A percentile compares a stretch with the other conserved stretches of the same genome.
Evolutionary conservation across 2,113 vertebrate species (phyloP).

Genomic region (Sinocyclocheilus grahami): DNA sequence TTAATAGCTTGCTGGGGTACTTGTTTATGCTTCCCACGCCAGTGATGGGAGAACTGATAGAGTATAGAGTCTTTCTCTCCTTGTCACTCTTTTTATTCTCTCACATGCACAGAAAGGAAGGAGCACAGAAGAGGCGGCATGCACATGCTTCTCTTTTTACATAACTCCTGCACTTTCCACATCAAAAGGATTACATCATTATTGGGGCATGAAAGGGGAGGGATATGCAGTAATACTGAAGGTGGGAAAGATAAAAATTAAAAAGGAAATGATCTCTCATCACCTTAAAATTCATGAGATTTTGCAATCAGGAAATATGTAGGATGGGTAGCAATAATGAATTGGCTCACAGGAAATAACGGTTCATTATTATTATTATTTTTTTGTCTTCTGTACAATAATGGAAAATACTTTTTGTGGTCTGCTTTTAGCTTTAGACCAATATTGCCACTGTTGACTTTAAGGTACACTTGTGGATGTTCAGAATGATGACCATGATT

Average conservation of each 20-base stretch:
- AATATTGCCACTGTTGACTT: neutral
- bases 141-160: conserved; percentile 37
- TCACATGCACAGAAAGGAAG: neutral
- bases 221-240: neutral
- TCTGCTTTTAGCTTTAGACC: neutral
- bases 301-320: neutral
- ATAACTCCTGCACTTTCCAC: conserved; percentile 57
- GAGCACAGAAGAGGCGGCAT: neutral
- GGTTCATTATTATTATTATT: neutral
- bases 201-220: conserved; percentile 33
- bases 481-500: neutral
- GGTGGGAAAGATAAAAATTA: conserved; percentile 5
- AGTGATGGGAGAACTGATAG: neutral
- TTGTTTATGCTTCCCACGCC: neutral
- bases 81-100: neutral
- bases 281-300: neutral
- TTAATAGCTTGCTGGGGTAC: neutral
- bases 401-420: neutral
- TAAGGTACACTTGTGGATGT: neutral
- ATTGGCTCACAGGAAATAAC: neutral
- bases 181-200: conserved; percentile 72
- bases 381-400: neutral
- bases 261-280: neutral
- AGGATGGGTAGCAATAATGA: neutral
- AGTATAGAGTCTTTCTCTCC: conserved; percentile 22